A percentile compares a stretch with the other conserved stretches of the same genome.
Evolutionary conservation across 2,113 vertebrate genomes (phyloP).

Genomic region (Trinectes maculatus): DNA sequence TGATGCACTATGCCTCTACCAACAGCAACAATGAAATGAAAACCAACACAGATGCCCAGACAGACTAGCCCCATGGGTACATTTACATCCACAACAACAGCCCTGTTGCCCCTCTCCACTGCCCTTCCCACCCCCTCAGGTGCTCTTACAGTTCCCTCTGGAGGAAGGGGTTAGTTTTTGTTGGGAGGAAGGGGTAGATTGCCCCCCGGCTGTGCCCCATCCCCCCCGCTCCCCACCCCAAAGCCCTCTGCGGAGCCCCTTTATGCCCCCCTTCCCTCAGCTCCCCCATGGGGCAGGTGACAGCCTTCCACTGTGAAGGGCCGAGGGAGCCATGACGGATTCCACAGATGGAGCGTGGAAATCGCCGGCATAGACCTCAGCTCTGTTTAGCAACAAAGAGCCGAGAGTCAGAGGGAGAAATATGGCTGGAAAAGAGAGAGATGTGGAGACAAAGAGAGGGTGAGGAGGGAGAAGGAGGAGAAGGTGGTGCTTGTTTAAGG

Average conservation of each 20-base stretch:
- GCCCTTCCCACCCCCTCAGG: slow-evolving; percentile 80
- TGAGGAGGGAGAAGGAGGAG: slow-evolving; percentile 46
- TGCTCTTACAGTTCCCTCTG: slow-evolving; percentile 83
- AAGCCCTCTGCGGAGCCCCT: slow-evolving; percentile 86
- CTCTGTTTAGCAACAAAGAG: slow-evolving; percentile 93
- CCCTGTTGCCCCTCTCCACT: slow-evolving; percentile 44
- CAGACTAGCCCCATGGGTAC: slow-evolving; percentile 60
- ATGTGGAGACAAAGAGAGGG: slow-evolving; percentile 81
- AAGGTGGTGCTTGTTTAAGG: slow-evolving; percentile 69
- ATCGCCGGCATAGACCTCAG: slow-evolving; percentile 92
- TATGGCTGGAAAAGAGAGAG: slow-evolving; percentile 88
- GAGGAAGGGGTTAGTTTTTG: slow-evolving; percentile 58
- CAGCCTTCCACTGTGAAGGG: slow-evolving; percentile 89
- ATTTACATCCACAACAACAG: slow-evolving; percentile 70
- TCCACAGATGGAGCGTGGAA: slow-evolving; percentile 99
- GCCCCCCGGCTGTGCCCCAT: slow-evolving; percentile 86
- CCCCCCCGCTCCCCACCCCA: slow-evolving; percentile 76
- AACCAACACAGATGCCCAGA: slow-evolving; percentile 62
- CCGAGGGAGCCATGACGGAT: slow-evolving; percentile 93
- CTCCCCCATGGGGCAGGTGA: slow-evolving; percentile 95
- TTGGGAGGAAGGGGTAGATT: slow-evolving; percentile 74
- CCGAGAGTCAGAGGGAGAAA: slow-evolving; percentile 72
- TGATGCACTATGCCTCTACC: slow-evolving; percentile 15
- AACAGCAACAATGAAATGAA: slow-evolving; percentile 23
- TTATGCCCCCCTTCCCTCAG: slow-evolving; percentile 77